Evolutionary conservation across 2,888 invertebrate genomes (phyloP), one percentile per base, ranked within the genome.

Genomic region (Urechis unicinctus): DNA sequence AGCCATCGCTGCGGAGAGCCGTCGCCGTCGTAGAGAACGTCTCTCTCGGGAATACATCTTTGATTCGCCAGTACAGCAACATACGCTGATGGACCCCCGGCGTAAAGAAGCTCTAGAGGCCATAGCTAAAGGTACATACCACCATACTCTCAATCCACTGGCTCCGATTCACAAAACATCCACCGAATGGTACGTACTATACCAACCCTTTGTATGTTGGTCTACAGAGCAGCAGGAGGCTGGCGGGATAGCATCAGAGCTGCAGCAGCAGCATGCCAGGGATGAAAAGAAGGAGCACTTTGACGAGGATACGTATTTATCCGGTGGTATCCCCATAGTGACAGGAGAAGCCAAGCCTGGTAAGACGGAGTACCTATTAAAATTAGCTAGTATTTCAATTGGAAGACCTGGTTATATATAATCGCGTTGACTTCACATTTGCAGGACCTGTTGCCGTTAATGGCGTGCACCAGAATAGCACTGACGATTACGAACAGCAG

Each of bases 251-350:
- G 17, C 17, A 13, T 36, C 36, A 36, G 36, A 9, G 9, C 36
- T 36, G 36, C 3, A 31, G 2, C n/a, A 31, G 13, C 41, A 53
- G 13, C 29, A 48, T 5, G 46, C 1, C 17, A 24, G 29, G 2
- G 47, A 29, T 1, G 4, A 21, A 36, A 36, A 36, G 36, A 26
- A 56, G 36, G 47, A 52, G 26, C 52, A 43, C 17, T 59, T 57
- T 36, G 50, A 59, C 22, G 59, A 59, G 30, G 21, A 47, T n/a
- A 57, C 57, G 9, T 59, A 55, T 41, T 52, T 59, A 21, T 29
- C 52, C 25, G 59, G 59, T 13, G 46, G 53, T 36, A 58, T 58
- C 4, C 58, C 58, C 5, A 31, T 58, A 6, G 50, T 58, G 17
- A 29, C 24, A 13, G 58, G 53, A 5, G 58, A 55, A 30, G 30